phyloP scores from a whole-genome alignment of 1,140 invertebrate genomes.

The Hydropsyche tenuis region DNA sequence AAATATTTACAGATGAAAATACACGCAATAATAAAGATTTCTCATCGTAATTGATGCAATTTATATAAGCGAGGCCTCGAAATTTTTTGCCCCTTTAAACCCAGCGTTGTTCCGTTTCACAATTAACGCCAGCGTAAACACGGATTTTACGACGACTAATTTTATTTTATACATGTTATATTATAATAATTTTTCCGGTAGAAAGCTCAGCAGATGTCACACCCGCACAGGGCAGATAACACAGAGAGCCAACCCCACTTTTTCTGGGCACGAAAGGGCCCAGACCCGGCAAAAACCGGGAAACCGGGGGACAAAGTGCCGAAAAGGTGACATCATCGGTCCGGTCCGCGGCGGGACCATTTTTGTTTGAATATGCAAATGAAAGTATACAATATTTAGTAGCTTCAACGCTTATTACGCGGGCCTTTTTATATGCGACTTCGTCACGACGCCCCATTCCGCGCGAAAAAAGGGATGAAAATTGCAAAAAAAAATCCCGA shows the following conservation, averaged over 20 bases:
- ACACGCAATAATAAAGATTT: too few species aligned
- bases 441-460: not conserved
- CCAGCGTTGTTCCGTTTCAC: too few species aligned
- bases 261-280: too few species aligned
- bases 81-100: too few species aligned
- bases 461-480: not conserved
- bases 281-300: not conserved
- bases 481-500: not conserved
- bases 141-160: not conserved
- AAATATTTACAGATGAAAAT: too few species aligned
- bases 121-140: slow-evolving; percentile 16
- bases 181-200: not conserved
- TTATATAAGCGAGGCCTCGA: too few species aligned
- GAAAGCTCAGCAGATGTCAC: slow-evolving; percentile 13
- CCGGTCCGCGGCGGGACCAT: slow-evolving; percentile 35
- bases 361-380: slow-evolving; percentile 51
- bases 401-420: slow-evolving; percentile 47
- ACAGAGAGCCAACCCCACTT: too few species aligned
- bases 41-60: too few species aligned
- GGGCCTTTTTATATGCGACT: slow-evolving; percentile 21
- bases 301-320: not conserved
- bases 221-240: not conserved
- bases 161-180: not conserved
- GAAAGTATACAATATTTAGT: slow-evolving; percentile 49
- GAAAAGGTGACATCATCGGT: slow-evolving; percentile 34